These are phyloP conservation scores for Drosophila rhopaloa DNA, from an alignment of 1,140 invertebrate genomes.

Conservation along the genomic window DNA sequence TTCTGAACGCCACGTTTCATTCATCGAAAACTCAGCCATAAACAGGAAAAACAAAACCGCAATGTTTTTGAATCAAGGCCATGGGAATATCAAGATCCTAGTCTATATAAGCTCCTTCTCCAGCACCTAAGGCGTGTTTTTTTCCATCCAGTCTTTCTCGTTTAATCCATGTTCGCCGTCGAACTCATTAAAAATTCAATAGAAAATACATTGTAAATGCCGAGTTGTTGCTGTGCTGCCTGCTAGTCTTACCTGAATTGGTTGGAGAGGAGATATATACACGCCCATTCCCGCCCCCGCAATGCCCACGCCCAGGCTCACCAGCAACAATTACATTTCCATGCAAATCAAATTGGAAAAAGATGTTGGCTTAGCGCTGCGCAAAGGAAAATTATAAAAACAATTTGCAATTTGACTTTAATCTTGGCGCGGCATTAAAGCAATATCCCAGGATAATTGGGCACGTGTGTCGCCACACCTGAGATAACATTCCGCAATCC, in stretches of 20 bases:
- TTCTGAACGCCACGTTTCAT: not conserved
- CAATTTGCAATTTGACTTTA: slow-evolving; percentile 67
- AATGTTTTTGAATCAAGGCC: slow-evolving; percentile 9
- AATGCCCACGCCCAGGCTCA: not conserved
- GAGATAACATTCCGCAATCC: slow-evolving; percentile 12
- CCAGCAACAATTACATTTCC: slow-evolving; percentile 71
- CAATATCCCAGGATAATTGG: slow-evolving; percentile 43
- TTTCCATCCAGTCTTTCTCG: not conserved
- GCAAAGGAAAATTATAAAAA: slow-evolving; percentile 67
- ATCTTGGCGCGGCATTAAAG: slow-evolving; percentile 39
- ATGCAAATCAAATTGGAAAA: slow-evolving; percentile 79
- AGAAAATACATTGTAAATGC: slow-evolving; percentile 69
- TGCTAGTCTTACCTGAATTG: slow-evolving; percentile 11
- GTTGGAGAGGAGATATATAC: slow-evolving; percentile 3
- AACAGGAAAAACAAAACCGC: slow-evolving; percentile 28
- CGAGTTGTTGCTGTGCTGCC: slow-evolving; percentile 42
- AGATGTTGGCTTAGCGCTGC: slow-evolving; percentile 28
- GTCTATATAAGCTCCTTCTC: slow-evolving; percentile 13
- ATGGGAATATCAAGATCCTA: slow-evolving; percentile 44
- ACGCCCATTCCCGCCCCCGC: not conserved
- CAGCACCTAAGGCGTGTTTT: not conserved
- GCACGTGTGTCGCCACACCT: slow-evolving; percentile 33
- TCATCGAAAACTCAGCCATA: slow-evolving; percentile 2
- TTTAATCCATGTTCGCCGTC: slow-evolving; percentile 1
- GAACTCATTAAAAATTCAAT: slow-evolving; percentile 82